A percentile compares a stretch with the other conserved stretches of the same genome.
Evolutionary conservation across 2,797 vertebrate genomes (phyloP).

Genomic region (Ataeniobius toweri): DNA sequence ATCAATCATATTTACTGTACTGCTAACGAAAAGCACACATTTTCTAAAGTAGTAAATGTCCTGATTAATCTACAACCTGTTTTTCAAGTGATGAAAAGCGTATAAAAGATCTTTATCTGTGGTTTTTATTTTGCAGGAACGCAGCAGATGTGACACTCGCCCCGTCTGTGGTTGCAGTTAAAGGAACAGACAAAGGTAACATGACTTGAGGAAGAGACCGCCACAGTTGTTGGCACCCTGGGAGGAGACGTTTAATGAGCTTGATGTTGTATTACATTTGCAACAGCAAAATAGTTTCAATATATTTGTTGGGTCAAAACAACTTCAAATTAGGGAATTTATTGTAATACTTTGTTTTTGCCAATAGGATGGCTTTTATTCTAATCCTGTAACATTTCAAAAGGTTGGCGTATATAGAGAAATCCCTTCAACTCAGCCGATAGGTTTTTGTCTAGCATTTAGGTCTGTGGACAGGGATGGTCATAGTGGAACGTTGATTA

Average conservation of each 20-base stretch:
- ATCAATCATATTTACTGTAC: neutral
- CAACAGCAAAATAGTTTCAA: too few relatives aligned
- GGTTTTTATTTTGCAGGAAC: constrained; percentile 54
- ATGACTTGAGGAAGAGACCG: neutral
- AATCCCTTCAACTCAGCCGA: too few relatives aligned
- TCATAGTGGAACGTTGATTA: too few relatives aligned
- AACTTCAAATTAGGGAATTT: too few relatives aligned
- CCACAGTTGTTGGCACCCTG: too few relatives aligned
- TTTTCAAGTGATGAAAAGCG: neutral
- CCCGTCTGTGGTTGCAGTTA: constrained; percentile 65
- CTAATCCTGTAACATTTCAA: neutral
- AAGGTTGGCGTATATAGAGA: too few relatives aligned
- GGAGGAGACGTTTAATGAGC: too few relatives aligned
- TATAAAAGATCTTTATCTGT: neutral
- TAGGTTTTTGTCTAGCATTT: too few relatives aligned
- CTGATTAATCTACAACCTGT: neutral
- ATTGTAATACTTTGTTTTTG: neutral
- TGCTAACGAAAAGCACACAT: neutral
- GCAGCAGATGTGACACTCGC: constrained; percentile 19
- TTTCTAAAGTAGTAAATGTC: too few relatives aligned
- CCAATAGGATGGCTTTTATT: neutral
- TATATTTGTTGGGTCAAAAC: too few relatives aligned
- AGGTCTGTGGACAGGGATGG: too few relatives aligned
- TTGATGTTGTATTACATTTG: too few relatives aligned
- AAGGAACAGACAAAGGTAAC: constrained; percentile 65